Conservation (phyloP, 1,140 invertebrate species). For the Drosophila nannoptera region DNA sequence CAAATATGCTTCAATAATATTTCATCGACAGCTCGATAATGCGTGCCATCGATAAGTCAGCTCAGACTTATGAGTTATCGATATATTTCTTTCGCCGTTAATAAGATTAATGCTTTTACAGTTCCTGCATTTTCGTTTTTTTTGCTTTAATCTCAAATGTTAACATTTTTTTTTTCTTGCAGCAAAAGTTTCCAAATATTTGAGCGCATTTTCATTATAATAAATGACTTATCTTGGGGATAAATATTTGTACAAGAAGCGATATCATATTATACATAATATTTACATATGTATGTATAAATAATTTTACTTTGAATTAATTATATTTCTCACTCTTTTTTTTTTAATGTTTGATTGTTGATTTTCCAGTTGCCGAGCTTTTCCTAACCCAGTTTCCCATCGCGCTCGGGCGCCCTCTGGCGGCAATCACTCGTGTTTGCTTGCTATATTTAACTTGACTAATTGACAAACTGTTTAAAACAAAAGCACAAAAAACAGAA, state of each 20-base stretch:
- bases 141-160: not conserved
- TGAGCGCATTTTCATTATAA: not conserved
- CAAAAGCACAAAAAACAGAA: no score
- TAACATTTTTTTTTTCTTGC: not conserved
- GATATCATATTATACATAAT: no score
- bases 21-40: no score
- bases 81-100: no score
- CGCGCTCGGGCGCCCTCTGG: not conserved
- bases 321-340: not conserved
- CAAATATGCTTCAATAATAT: no score
- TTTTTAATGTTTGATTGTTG: not conserved
- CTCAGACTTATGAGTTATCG: no score
- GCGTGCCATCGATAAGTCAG: no score
- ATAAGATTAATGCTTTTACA: no score
- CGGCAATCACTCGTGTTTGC: not conserved
- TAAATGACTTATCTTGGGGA: not conserved
- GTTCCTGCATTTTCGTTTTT: not conserved
- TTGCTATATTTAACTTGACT: not conserved
- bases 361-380: no score
- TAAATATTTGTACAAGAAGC: not conserved
- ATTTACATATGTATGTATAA: no score
- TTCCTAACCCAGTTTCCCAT: not conserved
- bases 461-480: conserved; percentile 2
- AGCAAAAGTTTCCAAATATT: not conserved
- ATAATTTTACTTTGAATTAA: no score